Evolutionary conservation across 2,797 vertebrate genomes (phyloP).

Genomic region (Cynopterus sphinx): DNA sequence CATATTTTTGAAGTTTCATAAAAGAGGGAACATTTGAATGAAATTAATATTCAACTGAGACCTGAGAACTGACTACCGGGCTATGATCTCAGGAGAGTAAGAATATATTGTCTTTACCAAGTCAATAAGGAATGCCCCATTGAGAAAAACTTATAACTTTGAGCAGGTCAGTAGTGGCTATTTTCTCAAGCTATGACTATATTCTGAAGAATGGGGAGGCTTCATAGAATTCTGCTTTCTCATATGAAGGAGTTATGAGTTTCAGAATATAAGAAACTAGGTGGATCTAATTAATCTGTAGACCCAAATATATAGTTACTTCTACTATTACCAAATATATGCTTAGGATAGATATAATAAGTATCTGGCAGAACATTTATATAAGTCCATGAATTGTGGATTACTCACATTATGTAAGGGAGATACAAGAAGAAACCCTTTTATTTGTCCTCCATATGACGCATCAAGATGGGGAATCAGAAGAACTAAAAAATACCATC

Average conservation of each 20-base stretch:
- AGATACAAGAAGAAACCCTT: neutral
- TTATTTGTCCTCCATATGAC: neutral
- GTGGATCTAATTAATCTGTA: neutral
- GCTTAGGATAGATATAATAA: neutral
- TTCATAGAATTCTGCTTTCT: neutral
- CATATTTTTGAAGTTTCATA: neutral
- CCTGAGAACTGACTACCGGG: neutral
- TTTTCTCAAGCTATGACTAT: neutral
- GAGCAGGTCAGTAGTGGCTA: neutral
- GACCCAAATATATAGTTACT: neutral
- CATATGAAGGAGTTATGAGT: neutral
- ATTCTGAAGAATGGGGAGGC: neutral
- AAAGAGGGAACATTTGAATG: neutral
- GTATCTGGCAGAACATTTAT: neutral
- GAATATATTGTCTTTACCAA: neutral
- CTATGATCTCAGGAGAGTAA: neutral
- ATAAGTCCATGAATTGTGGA: neutral
- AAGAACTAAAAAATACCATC: neutral
- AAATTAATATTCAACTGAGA: neutral
- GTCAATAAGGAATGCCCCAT: neutral
- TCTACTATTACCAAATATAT: neutral
- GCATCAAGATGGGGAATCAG: neutral
- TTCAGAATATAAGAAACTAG: neutral
- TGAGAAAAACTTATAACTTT: neutral
- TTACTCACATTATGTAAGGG: neutral